Evolutionary conservation across 2,888 invertebrate species (phyloP), one percentile per base, ranked within the genome.

Genomic region (Baronia brevicornis): DNA sequence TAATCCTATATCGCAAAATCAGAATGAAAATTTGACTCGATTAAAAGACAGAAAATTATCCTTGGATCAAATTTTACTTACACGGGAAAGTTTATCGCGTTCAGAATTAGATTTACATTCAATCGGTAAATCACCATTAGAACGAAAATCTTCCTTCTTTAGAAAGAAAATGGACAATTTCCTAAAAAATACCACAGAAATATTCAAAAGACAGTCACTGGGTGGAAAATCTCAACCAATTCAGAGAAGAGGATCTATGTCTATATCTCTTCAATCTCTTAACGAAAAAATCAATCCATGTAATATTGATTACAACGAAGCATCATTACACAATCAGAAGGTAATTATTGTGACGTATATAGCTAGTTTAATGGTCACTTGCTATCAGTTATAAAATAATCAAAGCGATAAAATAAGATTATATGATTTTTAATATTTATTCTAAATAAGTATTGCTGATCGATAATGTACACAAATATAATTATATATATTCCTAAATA

Each of bases 101-200:
- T 82, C 82, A 5, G 82, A 82, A 54, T 42, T 77, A 30, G 78
- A 84, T 51, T 57, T 84, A 21, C 60, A 79, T 56, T 67, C 66
- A 4, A 68, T 80, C 37, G 80, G 82, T 3, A 82, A 79, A 48
- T 70, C 61, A 5, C 78, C 79, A 5, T 42, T 84, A 5, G 77
- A 80, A 43, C 57, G 80, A 12, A 84, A 84, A 55, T 77, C 80
- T 1, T 82, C 84, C 2, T 82, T 82, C 49, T 84, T 82, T 36
- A 60, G 66, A 28, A 82, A 82, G 40, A 82, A 73, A 49, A 68
- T 82, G 72, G 78, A 80, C 14, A 82, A 71, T 46, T 80, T 84
- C 42, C 51, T 82, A 5, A 77, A 65, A 36, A 84, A 84, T 38
- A 82, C 84, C 0, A 70, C 79, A 1, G 79, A 80, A 48, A 67